Percentiles rank a stretch among this genome's conserved stretches.
Evolutionary conservation across 2,797 vertebrate genomes (phyloP).

Genomic region (Pseudomugil gertrudae): DNA sequence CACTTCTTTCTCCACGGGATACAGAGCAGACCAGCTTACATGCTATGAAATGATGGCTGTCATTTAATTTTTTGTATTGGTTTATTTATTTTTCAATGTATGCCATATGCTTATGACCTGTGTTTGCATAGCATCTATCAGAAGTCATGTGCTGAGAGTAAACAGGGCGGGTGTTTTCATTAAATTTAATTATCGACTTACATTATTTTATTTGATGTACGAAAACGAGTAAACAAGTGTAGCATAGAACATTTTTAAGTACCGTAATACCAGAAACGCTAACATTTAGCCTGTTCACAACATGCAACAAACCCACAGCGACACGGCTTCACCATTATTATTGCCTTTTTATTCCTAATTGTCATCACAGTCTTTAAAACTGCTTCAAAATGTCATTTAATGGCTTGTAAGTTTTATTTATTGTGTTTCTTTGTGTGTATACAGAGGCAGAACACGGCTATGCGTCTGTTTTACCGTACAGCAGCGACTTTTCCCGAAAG

Average conservation of each 20-base stretch:
- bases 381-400: not conserved
- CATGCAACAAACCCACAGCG: not conserved
- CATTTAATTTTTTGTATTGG: slow-evolving; percentile 1
- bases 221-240: slow-evolving; percentile 47
- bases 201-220: not conserved
- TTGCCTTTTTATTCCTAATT: not conserved
- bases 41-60: slow-evolving; percentile 25
- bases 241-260: slow-evolving; percentile 47
- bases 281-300: not conserved
- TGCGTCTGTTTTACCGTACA: slow-evolving; percentile 95
- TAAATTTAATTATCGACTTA: not conserved
- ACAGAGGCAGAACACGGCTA: slow-evolving; percentile 98
- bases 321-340: not conserved
- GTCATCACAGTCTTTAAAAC: not conserved
- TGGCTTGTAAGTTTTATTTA: slow-evolving; percentile 27
- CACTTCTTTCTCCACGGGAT: slow-evolving; percentile 72
- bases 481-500: slow-evolving; percentile 93
- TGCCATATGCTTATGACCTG: slow-evolving; percentile 7
- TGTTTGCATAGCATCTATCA: not conserved
- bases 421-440: slow-evolving; percentile 49
- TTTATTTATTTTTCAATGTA: not conserved
- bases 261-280: slow-evolving; percentile 20
- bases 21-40: slow-evolving; percentile 24
- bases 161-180: not conserved
- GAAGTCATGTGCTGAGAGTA: not conserved